Base-by-base conservation (phyloP, 37 sponge, comb jelly and placozoan genomes). In the Cladorhizidae sp. region DNA sequence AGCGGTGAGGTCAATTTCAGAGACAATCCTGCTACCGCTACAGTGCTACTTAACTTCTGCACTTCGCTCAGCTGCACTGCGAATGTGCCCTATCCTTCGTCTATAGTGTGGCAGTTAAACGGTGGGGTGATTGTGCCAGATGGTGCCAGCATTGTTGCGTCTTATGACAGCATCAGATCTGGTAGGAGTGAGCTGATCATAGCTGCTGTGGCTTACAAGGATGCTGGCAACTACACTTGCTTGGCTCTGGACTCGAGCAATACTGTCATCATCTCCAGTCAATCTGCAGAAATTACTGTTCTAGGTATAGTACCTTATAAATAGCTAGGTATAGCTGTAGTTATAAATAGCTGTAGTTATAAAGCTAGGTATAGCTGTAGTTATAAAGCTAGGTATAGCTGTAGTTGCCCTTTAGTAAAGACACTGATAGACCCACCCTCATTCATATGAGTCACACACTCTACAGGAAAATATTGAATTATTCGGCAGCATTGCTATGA, bases 181-280 rank as follows among this genome's bases (percentile, higher is more conserved):
- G 81, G 87, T 3, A 17, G 29, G 12, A 80, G 81, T 57, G 37
- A 28, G 57, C 80, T 59, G 28, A 54, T 22, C 5, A 75, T 87
- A 22, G 35, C 61, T 33, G 1, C 28, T 25, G 82, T 75, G n/a
- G 36, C 14, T 7, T 87, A 87, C 40, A 25, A 8, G 41, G 87
- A 87, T 65, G 79, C 56, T 22, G 86, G 91, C 6, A 61, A 29
- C 33, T 90, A 90, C 73, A 64, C 67, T 0, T 90, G 91, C 56
- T 8, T 43, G 8, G 86, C 91, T 17, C 2, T 72, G 33, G 65
- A 81, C 57, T 57, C 8, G 0, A 12, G 2, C 18, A 76, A 64
- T 11, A 15, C 76, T 1, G 26, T 37, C 1, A 62, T 85, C 3
- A 55, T 61, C 3, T 26, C 58, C 21, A 90, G 91, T 41, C 29